A percentile compares a stretch with the other conserved stretches of the same genome.
phyloP scores from a whole-genome alignment of 2,113 vertebrate genomes.

The Alaudala cheleensis region DNA sequence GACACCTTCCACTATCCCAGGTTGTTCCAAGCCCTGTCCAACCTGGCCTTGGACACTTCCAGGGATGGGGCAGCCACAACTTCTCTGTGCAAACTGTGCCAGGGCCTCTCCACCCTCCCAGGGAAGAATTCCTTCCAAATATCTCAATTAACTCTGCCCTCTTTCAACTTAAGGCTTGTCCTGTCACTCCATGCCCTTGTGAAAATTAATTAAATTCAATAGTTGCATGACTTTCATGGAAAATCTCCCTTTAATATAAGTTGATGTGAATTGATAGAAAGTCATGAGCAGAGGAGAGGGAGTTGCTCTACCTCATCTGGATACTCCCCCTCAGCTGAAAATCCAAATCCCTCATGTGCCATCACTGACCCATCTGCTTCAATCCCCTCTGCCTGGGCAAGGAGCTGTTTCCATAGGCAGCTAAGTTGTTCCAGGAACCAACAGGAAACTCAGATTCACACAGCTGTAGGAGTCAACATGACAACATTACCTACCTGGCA shows the following conservation, averaged over 20 bases:
- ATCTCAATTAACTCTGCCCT: background rate
- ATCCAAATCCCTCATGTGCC: background rate
- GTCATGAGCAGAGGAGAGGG: background rate
- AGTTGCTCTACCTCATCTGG: background rate
- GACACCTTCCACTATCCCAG: background rate
- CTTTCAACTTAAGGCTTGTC: background rate
- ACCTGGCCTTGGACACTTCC: background rate
- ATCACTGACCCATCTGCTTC: background rate
- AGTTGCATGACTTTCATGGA: background rate
- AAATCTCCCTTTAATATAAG: background rate
- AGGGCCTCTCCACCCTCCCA: background rate
- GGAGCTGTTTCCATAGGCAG: background rate
- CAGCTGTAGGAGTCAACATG: background rate
- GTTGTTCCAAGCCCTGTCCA: accelerated
- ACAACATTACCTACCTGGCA: background rate
- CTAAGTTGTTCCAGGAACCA: background rate
- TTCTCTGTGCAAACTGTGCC: background rate
- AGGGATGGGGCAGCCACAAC: background rate
- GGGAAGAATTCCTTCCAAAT: background rate
- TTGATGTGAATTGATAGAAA: background rate
- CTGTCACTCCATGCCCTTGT: background rate
- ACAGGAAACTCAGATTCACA: background rate
- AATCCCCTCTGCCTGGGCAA: background rate
- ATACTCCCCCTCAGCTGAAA: background rate
- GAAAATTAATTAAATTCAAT: background rate